Percentiles rank a stretch among this genome's conserved stretches.
Evolutionary conservation across 2,888 invertebrate species (phyloP).

Genomic region (Chymomyza fuscimana): DNA sequence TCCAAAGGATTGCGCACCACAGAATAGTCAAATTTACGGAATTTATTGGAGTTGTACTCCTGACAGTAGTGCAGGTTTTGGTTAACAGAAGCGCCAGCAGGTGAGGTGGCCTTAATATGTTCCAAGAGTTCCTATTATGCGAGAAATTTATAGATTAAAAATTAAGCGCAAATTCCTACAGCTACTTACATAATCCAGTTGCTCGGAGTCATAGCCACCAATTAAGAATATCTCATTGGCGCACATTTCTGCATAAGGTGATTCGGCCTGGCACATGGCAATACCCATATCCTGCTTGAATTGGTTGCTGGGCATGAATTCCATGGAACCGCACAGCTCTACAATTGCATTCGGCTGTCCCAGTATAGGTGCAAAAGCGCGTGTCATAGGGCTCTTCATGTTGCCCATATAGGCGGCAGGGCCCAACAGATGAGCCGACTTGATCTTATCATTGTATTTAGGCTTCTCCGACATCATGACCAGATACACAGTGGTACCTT

Average conservation of each 20-base stretch:
- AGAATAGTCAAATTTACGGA: slow-evolving; percentile 78
- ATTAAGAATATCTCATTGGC: slow-evolving; percentile 84
- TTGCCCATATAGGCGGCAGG: slow-evolving; percentile 81
- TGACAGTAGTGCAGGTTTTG: slow-evolving; percentile 79
- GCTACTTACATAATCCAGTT: slow-evolving; percentile 79
- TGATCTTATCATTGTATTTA: slow-evolving; percentile 59
- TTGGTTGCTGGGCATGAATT: slow-evolving; percentile 68
- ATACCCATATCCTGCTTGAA: slow-evolving; percentile 79
- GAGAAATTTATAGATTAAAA: neutral
- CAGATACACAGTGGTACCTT: slow-evolving; percentile 90
- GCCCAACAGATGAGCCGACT: slow-evolving; percentile 79
- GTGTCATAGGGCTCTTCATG: slow-evolving; percentile 77
- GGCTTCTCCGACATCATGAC: slow-evolving; percentile 78
- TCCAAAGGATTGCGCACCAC: slow-evolving; percentile 76
- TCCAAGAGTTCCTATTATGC: slow-evolving; percentile 54
- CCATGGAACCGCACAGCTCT: slow-evolving; percentile 67
- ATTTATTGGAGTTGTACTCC: slow-evolving; percentile 71
- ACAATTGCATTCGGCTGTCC: slow-evolving; percentile 71
- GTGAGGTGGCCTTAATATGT: slow-evolving; percentile 76
- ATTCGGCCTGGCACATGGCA: slow-evolving; percentile 78
- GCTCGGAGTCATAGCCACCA: slow-evolving; percentile 80
- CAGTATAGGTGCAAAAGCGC: slow-evolving; percentile 62
- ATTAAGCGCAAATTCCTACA: neutral
- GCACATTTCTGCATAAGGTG: slow-evolving; percentile 81
- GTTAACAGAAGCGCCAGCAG: slow-evolving; percentile 77